Evolutionary conservation across 2,888 invertebrate genomes (phyloP), one percentile per base, ranked within the genome.

Genomic region (Litoditis marina): DNA sequence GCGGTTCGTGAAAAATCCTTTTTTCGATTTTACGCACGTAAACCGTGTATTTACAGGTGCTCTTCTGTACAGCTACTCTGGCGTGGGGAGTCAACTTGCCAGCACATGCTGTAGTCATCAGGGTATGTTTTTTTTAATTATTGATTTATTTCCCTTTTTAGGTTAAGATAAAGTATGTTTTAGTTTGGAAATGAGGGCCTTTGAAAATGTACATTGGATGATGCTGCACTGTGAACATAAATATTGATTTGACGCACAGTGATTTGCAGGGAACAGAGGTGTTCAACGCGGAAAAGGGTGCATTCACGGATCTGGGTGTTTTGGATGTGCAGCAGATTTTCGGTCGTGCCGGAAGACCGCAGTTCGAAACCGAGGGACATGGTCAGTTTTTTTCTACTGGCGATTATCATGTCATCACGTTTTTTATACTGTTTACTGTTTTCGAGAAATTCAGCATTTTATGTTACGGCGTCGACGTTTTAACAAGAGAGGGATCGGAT

Each of bases 61-160:
- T 99, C 1, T 91, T 94, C 8, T 96, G 96, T 83, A 99, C 98
- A 0, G 92, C 98, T 0, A 99, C 98, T 0, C 86, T 99, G 32
- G 98, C 98, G 30, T 99, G 98, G 98, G 98, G 98, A 76, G 96
- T 99, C 5, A 99, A 99, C 86, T 87, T 99, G 71, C 98, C 98
- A 0, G 98, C 98, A 0, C 95, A 96, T 84, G 95, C 93, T 32
- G 96, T 98, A 69, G 89, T 98, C 53, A 94, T 94, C 70, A 89
- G 91, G 85, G 92, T 91, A 85, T 84, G 85, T 61, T 56, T 34
- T 30, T 36, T 22, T 49, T 32, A 13, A 27, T 54, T 52, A 28
- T 61, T 52, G 32, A 36, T 3, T 46, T 30, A 47, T 5, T 19
- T 30, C 22, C n/a, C 30, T 50, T 25, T 58, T 49, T 27, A 49